Evolutionary conservation across 2,888 invertebrate species (phyloP), one percentile per base, ranked within the genome.

Genomic region (Synergus umbraculus): DNA sequence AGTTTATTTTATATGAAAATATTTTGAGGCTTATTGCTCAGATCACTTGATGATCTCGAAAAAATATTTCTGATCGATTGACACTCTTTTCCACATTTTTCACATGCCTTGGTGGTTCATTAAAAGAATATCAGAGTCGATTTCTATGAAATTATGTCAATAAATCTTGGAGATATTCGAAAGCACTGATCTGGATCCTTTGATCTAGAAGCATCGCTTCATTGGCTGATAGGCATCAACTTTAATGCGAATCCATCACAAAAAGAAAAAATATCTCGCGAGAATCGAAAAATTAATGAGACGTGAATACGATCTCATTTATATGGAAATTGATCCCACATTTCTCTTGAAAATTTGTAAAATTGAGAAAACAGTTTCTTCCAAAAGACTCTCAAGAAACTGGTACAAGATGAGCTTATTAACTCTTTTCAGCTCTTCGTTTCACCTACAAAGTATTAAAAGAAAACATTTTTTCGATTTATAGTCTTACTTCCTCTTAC

Each of bases 261-360:
- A 12, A 69, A 69, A 69, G 69, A 29, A 44, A 67, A 37, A 46
- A 46, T 44, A 67, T 44, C 1, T 67, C 22, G 29, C 22, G 49
- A 49, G 29, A 49, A 49, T 69, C 49, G 73, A 54, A 73, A 49
- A 69, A 49, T 67, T 67, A 18, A 67, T 67, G 67, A 46, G 67
- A 12, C 67, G 22, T 22, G 22, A 46, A 46, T 44, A 22, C 46
- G 67, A 67, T 44, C 44, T 67, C 44, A 67, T 67, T 67, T 13
- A 43, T 67, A 46, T 67, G 46, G 29, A 44, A 67, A 67, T 44
- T 67, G 44, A 13, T 67, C 46, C 4, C 7, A 2, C 44, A 67
- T 44, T 22, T 1, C 22, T 46, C 44, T 18, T 12, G 13, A 67
- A 46, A 18, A n/a, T 54, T n/a, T 54, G 29, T 2, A 9, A n/a